Conservation (phyloP, 2,113 vertebrate genomes). For the Crocuta crocuta region DNA sequence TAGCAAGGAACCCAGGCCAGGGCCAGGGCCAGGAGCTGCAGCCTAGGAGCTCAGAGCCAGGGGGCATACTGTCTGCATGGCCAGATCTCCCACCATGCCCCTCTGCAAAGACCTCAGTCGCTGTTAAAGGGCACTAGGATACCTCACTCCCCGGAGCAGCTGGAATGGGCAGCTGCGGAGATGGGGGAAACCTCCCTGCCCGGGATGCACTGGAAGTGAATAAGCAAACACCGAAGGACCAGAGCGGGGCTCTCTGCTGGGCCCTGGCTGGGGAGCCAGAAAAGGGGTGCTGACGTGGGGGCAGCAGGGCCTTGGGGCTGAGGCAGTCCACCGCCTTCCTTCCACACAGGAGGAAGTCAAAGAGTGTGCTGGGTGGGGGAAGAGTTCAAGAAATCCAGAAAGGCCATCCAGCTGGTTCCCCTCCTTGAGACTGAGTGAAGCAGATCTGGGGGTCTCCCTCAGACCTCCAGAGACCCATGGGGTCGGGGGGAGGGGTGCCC, state of each 20-base stretch:
- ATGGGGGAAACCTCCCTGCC: background rate
- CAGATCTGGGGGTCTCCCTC: too few species aligned
- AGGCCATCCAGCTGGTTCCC: background rate
- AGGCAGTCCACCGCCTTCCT: fast-evolving
- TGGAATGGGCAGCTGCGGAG: background rate
- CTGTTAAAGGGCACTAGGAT: background rate
- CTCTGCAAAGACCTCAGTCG: background rate
- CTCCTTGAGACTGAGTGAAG: background rate
- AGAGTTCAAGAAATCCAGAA: background rate
- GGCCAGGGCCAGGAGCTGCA: background rate
- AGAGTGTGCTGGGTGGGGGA: too few species aligned
- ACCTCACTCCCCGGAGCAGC: background rate
- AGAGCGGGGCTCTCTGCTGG: background rate
- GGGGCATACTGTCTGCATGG: fast-evolving
- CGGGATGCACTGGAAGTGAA: background rate
- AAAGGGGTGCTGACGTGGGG: background rate
- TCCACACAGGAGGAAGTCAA: background rate
- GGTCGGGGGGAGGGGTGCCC: fast-evolving
- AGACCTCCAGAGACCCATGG: background rate
- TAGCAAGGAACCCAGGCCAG: background rate
- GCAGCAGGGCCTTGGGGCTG: background rate
- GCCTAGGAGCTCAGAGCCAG: background rate
- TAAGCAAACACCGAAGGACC: fast-evolving
- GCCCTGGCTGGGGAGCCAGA: background rate
- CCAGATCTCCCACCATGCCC: background rate